Evolutionary conservation across 2,888 invertebrate species (phyloP).

Genomic region (Falcaria lacertinaria): DNA sequence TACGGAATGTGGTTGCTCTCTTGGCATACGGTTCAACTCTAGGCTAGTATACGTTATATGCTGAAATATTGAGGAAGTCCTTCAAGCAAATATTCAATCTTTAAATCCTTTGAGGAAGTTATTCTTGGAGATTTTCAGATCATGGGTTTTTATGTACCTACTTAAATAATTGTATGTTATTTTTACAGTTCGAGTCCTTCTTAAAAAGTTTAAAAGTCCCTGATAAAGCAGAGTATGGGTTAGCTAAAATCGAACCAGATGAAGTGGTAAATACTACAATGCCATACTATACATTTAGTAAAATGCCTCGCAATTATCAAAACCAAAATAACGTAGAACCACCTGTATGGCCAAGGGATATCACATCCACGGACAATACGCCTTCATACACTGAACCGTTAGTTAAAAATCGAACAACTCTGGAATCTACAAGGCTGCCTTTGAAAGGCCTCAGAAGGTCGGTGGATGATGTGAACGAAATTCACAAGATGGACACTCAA

Average conservation of each 20-base stretch:
- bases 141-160: too few species aligned
- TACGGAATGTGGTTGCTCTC: too few species aligned
- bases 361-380: neutral
- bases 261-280: neutral
- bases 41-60: too few species aligned
- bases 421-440: neutral
- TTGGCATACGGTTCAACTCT: too few species aligned
- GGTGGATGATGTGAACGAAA: slow-evolving; percentile 15
- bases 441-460: slow-evolving; percentile 39
- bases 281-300: neutral
- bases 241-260: slow-evolving; percentile 8
- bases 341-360: slow-evolving; percentile 5
- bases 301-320: neutral
- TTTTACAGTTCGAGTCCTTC: neutral
- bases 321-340: neutral
- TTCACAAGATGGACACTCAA: slow-evolving; percentile 7
- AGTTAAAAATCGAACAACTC: neutral
- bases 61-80: too few species aligned
- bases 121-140: too few species aligned
- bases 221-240: slow-evolving; percentile 11
- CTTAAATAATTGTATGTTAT: neutral
- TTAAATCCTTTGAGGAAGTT: too few species aligned
- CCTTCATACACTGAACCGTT: neutral
- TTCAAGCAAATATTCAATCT: too few species aligned
- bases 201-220: neutral